Conservation (phyloP, 2,888 invertebrate species). For the Synergus laeviventris region DNA sequence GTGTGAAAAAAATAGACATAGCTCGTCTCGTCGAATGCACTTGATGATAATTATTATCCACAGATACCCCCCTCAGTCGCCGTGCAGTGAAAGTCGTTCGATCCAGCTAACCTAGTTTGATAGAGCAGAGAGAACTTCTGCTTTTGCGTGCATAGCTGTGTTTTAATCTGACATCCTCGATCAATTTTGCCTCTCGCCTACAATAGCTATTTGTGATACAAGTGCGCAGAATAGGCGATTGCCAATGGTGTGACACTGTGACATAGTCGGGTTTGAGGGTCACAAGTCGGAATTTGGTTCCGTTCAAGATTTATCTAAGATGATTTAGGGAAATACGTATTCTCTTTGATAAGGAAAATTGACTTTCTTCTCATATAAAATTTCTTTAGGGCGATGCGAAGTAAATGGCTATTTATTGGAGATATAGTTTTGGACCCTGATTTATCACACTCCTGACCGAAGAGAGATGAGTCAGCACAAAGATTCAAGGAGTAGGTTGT, state of each 20-base stretch:
- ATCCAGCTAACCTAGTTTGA: constrained; percentile 19
- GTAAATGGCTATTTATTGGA: background rate
- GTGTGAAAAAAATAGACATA: constrained; percentile 16
- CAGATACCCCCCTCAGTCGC: constrained; percentile 12
- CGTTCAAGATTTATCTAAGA: no score
- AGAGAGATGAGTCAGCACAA: constrained; percentile 32
- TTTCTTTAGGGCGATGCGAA: background rate
- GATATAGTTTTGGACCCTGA: constrained; percentile 1
- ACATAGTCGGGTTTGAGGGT: no score
- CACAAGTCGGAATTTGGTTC: no score
- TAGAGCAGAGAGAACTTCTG: constrained; percentile 14
- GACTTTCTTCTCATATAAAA: no score
- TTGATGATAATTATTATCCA: constrained; percentile 30
- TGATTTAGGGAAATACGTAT: no score
- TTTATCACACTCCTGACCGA: constrained; percentile 15
- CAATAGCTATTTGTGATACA: no score
- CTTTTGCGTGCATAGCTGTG: constrained; percentile 2
- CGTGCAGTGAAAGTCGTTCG: constrained; percentile 29
- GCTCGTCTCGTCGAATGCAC: constrained; percentile 20
- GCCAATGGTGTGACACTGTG: no score
- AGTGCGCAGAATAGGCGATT: no score
- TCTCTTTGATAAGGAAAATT: no score
- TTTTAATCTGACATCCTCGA: background rate
- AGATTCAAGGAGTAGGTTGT: background rate
- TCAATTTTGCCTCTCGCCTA: background rate